Conservation (phyloP, 2,888 invertebrate genomes). For the Portevinia maculata region DNA sequence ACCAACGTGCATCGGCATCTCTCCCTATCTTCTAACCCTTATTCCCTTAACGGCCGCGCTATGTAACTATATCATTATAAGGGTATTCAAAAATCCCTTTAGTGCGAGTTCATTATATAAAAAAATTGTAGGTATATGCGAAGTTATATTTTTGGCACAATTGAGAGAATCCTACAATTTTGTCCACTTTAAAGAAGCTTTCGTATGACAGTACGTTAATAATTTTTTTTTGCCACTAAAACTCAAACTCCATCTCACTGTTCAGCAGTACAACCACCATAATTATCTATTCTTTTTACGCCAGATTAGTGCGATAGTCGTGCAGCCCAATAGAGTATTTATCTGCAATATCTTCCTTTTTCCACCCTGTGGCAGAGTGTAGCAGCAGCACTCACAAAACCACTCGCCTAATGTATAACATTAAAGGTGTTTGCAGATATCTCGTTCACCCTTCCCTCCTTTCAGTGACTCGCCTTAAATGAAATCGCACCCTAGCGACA, state of each 20-base stretch:
- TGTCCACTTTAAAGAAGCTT: too few species aligned
- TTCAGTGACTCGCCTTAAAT: constrained; percentile 52
- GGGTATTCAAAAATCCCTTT: too few species aligned
- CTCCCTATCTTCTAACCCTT: too few species aligned
- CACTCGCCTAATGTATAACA: constrained; percentile 67
- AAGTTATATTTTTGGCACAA: too few species aligned
- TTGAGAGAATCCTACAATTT: too few species aligned
- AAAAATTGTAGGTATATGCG: too few species aligned
- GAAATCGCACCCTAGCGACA: constrained; percentile 55
- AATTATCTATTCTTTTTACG: constrained; percentile 69
- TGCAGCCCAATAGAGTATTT: constrained; percentile 11
- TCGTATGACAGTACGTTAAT: too few species aligned
- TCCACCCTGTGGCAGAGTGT: constrained; percentile 36
- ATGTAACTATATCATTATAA: too few species aligned
- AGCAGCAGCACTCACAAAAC: constrained; percentile 57
- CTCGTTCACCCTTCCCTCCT: constrained; percentile 38
- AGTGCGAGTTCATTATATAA: too few species aligned
- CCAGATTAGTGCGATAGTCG: constrained; percentile 44
- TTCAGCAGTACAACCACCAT: constrained; percentile 47
- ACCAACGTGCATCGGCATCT: too few species aligned
- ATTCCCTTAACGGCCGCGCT: too few species aligned
- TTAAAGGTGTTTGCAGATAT: constrained; percentile 69
- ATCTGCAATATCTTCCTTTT: neutral
- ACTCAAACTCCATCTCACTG: constrained; percentile 3
- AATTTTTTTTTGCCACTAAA: neutral